Evolutionary conservation across 2,888 invertebrate genomes (phyloP).

Genomic region (Ganaspis brasiliensis): DNA sequence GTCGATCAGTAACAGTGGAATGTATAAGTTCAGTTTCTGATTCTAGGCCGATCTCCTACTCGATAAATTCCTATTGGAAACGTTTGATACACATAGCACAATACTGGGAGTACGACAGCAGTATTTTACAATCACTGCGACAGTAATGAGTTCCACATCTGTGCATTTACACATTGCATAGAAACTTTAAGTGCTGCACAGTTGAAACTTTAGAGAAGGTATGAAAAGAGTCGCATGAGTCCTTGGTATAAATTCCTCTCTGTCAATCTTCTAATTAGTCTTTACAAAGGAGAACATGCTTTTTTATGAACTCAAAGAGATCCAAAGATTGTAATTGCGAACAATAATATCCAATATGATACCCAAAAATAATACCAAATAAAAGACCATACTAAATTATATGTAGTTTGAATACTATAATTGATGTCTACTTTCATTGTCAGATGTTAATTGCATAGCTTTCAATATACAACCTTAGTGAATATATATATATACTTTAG

Average conservation of each 20-base stretch:
- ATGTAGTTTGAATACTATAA: too few species aligned
- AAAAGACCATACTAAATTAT: too few species aligned
- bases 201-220: conserved; percentile 25
- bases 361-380: too few species aligned
- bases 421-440: too few species aligned
- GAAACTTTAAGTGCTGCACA: not conserved
- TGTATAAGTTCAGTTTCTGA: conserved; percentile 21
- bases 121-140: conserved; percentile 34
- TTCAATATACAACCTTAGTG: too few species aligned
- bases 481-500: too few species aligned
- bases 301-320: not conserved
- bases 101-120: conserved; percentile 13
- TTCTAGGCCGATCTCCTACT: conserved; percentile 30
- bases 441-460: too few species aligned
- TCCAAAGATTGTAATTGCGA: not conserved
- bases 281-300: not conserved
- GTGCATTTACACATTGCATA: conserved; percentile 1
- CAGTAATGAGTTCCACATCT: conserved; percentile 11
- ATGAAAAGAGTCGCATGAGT: conserved; percentile 20
- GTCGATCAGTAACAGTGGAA: not conserved
- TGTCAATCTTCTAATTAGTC: conserved; percentile 25
- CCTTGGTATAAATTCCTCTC: conserved; percentile 29
- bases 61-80: conserved; percentile 33
- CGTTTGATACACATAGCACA: conserved; percentile 33
- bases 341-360: too few species aligned